phyloP scores from a whole-genome alignment of 2,797 vertebrate species.

The Rhincodon typus region DNA sequence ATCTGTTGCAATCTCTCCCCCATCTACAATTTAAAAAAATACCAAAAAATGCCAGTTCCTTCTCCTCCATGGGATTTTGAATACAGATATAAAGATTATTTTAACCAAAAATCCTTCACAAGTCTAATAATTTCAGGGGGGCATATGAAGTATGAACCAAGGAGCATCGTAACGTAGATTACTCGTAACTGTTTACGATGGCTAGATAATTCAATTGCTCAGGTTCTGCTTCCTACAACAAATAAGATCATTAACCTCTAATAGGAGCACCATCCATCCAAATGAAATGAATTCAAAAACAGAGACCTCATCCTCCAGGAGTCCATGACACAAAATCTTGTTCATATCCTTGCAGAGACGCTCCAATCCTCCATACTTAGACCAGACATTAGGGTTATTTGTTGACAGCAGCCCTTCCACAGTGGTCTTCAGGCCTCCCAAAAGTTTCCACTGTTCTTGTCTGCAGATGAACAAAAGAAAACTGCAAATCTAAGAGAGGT shows the following conservation, averaged over 20 bases:
- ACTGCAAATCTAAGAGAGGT: background rate
- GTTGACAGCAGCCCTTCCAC: conserved; percentile 89
- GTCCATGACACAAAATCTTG: conserved; percentile 84
- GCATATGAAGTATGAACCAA: background rate
- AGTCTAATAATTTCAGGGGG: background rate
- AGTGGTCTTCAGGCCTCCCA: conserved; percentile 88
- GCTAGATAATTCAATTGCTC: background rate
- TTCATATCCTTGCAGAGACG: conserved; percentile 94
- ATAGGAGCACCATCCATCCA: background rate
- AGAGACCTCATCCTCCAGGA: conserved; percentile 81
- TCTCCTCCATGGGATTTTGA: background rate
- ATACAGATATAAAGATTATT: background rate
- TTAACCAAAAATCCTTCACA: background rate
- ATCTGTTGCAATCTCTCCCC: background rate
- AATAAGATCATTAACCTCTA: background rate
- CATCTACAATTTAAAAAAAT: background rate
- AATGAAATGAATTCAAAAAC: background rate
- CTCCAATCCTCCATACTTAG: conserved; percentile 88
- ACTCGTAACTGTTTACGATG: background rate
- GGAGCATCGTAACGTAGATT: background rate
- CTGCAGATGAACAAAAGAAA: conserved; percentile 49
- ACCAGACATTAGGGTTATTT: conserved; percentile 93
- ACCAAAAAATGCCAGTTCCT: background rate
- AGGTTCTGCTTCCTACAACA: background rate
- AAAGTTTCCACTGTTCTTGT: conserved; percentile 85